Base-by-base conservation (phyloP, 2,797 vertebrate species). In the Hemitrygon akajei region DNA sequence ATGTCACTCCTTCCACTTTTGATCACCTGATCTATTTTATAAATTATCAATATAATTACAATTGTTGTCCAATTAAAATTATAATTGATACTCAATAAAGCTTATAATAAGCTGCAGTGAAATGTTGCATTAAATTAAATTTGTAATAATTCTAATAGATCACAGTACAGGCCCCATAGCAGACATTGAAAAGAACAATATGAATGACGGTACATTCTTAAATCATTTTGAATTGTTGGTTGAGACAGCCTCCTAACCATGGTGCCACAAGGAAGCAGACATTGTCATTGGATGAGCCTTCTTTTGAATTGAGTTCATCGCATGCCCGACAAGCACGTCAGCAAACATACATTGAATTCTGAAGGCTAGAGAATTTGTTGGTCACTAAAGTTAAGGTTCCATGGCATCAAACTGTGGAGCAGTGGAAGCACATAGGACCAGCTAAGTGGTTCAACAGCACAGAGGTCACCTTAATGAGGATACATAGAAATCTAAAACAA, bases 41-140 rank as follows among this genome's bases (percentile, higher is more conserved):
- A 89, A 89, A 66, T 89, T 34, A 34, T 89, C 2, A 69, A 69
- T 37, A 34, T 89, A 69, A 30, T 69, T 16, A 63, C 22, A 73
- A 73, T 73, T 73, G 71, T 73, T 73, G 71, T 73, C 71, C 71
- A 73, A 73, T 73, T 73, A 73, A 18, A 73, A 73, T 22, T 73
- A 25, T 69, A 89, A 89, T 89, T 89, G 86, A 6, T 66, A n/a
- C 86, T 89, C 86, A 89, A 89, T 89, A 69, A 89, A 89, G 60
- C 60, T 89, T 20, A 22, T 89, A 37, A 89, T 37, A 14, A 37
- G n/a, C 60, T 37, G n/a, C 5, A 89, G n/a, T 9, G 86, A 18
- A 66, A 37, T 25, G 86, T 89, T 89, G 11, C 60, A 37, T 89
- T 89, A 66, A 37, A 89, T 89, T 89, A 89, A 63, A 11, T 37